Evolutionary conservation across 2,888 invertebrate species (phyloP), one percentile per base, ranked within the genome.

Genomic region (Argyresthia albistria): DNA sequence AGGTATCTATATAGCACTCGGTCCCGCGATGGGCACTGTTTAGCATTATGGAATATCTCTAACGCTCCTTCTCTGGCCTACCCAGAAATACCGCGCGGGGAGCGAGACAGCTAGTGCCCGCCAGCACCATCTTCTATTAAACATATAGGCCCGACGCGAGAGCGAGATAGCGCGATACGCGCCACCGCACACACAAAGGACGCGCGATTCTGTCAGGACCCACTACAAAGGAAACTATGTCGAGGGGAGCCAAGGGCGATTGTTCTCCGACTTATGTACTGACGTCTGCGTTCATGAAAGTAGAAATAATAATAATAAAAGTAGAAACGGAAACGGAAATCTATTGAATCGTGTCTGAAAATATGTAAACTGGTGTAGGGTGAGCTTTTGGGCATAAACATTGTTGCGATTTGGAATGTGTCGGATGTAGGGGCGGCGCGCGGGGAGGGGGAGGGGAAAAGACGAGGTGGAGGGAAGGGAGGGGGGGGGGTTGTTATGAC

Each of bases 41-140:
- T 25, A 25, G 62, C 77, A 77, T 80, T 78, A 81, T 79, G 80
- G 80, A 77, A 78, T 74, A 76, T 70, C 70, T 66, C 66, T 63
- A 59, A 65, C 58, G 58, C 64, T 63, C 51, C 25, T 25, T 25
- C 25, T 25, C 25, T 25, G 25, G 2, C 25, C 25, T 6, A 25
- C 25, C 14, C 45, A 16, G 16, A 16, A 15, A 15, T 16, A 45
- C 15, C 14, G 16, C 45, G 53, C 59, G 58, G 53, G 53, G 74
- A 82, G 68, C 54, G 73, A 70, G 79, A 78, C 65, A 64, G 76
- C 62, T 70, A 73, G 67, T 62, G 63, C 61, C 65, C 66, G 67
- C 67, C 67, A 64, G 67, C 67, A 66, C 70, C 66, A 64, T 74
- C 76, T 74, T 79, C 73, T 76, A 78, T 81, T 80, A 80, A 81